Conservation (phyloP, 2,888 invertebrate species). For the Eumerus sabulonum region DNA sequence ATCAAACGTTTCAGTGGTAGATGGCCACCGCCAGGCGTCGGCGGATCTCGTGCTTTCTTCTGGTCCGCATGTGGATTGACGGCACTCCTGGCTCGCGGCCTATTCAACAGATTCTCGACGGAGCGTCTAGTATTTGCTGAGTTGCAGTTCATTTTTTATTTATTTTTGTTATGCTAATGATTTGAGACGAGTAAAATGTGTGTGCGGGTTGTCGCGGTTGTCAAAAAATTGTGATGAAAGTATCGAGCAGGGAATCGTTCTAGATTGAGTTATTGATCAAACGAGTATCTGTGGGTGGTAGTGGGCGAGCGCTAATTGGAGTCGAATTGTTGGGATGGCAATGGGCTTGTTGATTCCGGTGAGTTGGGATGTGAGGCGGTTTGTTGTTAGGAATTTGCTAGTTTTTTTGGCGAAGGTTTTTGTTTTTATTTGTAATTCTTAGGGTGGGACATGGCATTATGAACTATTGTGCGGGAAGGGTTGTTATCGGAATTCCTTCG, state of each 20-base stretch:
- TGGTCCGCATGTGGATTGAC: not conserved
- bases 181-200: not conserved
- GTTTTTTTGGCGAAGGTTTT: slow-evolving; percentile 4
- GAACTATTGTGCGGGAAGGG: too few relatives aligned
- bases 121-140: slow-evolving; percentile 3
- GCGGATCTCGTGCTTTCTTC: slow-evolving; percentile 46
- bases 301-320: slow-evolving; percentile 11
- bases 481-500: too few relatives aligned
- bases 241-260: slow-evolving; percentile 24
- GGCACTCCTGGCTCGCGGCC: slow-evolving; percentile 27
- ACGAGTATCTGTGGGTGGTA: slow-evolving; percentile 29
- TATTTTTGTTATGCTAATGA: not conserved
- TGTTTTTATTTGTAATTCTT: not conserved
- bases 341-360: not conserved
- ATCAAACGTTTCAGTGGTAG: not conserved
- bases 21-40: slow-evolving; percentile 40
- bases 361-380: not conserved
- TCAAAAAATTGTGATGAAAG: slow-evolving; percentile 18
- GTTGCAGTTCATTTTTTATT: slow-evolving; percentile 18
- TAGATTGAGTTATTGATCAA: slow-evolving; percentile 54
- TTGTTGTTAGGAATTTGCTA: slow-evolving; percentile 30
- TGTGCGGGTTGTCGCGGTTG: slow-evolving; percentile 1
- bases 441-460: too few relatives aligned
- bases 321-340: slow-evolving; percentile 33
- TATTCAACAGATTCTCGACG: not conserved